These are phyloP conservation scores for Scalopus aquaticus DNA, from an alignment of 2,113 vertebrate genomes.

Conservation along the genomic window DNA sequence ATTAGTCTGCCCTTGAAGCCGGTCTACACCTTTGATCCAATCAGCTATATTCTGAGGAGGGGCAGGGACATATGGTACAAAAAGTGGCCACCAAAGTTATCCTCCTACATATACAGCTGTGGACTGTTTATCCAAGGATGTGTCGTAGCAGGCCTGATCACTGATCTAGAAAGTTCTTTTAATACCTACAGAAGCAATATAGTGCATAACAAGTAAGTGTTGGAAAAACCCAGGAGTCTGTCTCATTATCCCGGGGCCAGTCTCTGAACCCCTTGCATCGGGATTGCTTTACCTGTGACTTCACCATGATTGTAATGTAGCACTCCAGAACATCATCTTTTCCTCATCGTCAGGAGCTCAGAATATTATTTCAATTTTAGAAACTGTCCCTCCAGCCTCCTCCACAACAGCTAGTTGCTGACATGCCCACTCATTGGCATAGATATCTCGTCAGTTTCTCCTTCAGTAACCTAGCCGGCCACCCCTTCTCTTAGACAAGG, in stretches of 20 bases:
- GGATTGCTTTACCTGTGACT: not conserved
- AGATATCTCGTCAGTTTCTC: slow-evolving; percentile 61
- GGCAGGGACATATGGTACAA: not conserved
- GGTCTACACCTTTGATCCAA: not conserved
- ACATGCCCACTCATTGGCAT: slow-evolving; percentile 59
- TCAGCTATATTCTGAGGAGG: not conserved
- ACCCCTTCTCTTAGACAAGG: not conserved
- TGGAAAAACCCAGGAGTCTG: not conserved
- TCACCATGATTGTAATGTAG: not conserved
- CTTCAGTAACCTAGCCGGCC: not conserved
- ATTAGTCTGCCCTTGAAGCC: slow-evolving; percentile 12
- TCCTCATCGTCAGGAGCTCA: slow-evolving; percentile 18
- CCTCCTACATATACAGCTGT: not conserved
- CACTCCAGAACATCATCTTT: slow-evolving; percentile 39
- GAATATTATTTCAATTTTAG: slow-evolving; percentile 72
- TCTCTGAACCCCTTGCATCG: not conserved
- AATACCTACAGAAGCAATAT: slow-evolving; percentile 25
- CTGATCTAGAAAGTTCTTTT: slow-evolving; percentile 51
- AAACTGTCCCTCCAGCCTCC: not conserved
- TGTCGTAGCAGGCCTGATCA: slow-evolving; percentile 13
- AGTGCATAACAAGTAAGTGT: not conserved
- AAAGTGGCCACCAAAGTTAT: not conserved
- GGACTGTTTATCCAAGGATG: not conserved
- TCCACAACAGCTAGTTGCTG: slow-evolving; percentile 71
- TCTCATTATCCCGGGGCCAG: not conserved